Percentiles rank a stretch among this genome's conserved stretches.
Evolutionary conservation across 2,113 vertebrate species (phyloP).

Genomic region (Zosterops pallidus): DNA sequence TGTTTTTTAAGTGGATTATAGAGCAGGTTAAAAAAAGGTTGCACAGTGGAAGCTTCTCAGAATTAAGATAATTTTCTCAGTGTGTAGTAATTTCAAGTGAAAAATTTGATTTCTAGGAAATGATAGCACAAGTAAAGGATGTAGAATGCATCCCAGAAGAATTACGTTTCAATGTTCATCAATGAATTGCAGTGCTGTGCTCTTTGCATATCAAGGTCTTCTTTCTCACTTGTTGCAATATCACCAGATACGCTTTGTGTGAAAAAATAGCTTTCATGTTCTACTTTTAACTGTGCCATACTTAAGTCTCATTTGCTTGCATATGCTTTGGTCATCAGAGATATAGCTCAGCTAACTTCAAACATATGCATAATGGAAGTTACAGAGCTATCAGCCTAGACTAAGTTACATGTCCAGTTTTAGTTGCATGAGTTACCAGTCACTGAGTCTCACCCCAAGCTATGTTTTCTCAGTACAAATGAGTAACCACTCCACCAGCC

Average conservation of each 20-base stretch:
- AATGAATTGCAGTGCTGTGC: not conserved
- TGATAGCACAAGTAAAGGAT: not conserved
- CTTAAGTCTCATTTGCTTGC: not conserved
- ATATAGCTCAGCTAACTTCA: not conserved
- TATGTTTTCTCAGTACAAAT: not conserved
- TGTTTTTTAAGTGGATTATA: not conserved
- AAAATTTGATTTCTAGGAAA: constrained; percentile 5
- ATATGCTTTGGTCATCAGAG: not conserved
- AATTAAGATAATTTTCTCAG: not conserved
- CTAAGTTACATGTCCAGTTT: not conserved
- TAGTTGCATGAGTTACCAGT: not conserved
- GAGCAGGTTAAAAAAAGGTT: not conserved
- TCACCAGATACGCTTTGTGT: not conserved
- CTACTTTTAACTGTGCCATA: not conserved
- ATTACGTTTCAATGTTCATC: not conserved
- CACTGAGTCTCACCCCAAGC: not conserved
- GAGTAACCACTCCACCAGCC: not conserved
- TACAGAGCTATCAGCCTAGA: not conserved
- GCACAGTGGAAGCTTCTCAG: not conserved
- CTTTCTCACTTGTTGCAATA: not conserved
- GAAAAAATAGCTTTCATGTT: not conserved
- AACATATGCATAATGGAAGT: not conserved
- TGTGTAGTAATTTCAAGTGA: not conserved
- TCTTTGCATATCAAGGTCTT: not conserved
- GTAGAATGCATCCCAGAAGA: not conserved